Evolutionary conservation across 2,888 invertebrate genomes (phyloP), one percentile per base, ranked within the genome.

Genomic region (Junonia oenone): DNA sequence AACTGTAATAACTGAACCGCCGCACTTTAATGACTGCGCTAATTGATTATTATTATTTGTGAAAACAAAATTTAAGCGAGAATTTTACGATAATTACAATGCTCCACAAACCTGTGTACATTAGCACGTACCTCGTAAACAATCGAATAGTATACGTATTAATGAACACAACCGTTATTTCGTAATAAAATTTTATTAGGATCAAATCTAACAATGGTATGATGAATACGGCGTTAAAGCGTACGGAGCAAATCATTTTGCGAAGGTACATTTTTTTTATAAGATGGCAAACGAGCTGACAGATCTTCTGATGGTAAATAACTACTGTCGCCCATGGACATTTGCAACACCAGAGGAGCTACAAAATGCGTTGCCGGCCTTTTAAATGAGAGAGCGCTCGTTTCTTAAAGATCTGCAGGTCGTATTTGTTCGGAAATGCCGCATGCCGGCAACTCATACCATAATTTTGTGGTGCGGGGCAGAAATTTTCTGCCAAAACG

Each of bases 11-110:
- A 26, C 8, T 5, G n/a, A 43, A 22, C 8, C 11, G 14, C 8
- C 5, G 6, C 22, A 13, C 54, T 55, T 46, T 46, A 45, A 55
- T 55, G 27, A 51, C 11, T 37, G 38, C 43, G 45, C 6, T 40
- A 15, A 54, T 54, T 48, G 31, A 31, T 33, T 45, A 11, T 8
- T 27, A 19, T 40, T 22, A 43, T 40, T 40, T 29, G 27, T 55
- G 45, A 50, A 55, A 45, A 22, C 26, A 35, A 50, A 37, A n/a
- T 46, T 45, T 19, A 13, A 13, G 22, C 13, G 13, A 26, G 22
- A 43, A 43, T 26, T 43, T 13, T 6, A 17, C 26, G 13, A 33
- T 46, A 46, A 46, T 26, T 43, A 43, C 8, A 2, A 43, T n/a
- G 13, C n/a, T 43, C n/a, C n/a, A 22, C 5, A 26, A 40, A 40